phyloP scores from a whole-genome alignment of 2,888 invertebrate genomes.

The Drosophila basisetae region DNA sequence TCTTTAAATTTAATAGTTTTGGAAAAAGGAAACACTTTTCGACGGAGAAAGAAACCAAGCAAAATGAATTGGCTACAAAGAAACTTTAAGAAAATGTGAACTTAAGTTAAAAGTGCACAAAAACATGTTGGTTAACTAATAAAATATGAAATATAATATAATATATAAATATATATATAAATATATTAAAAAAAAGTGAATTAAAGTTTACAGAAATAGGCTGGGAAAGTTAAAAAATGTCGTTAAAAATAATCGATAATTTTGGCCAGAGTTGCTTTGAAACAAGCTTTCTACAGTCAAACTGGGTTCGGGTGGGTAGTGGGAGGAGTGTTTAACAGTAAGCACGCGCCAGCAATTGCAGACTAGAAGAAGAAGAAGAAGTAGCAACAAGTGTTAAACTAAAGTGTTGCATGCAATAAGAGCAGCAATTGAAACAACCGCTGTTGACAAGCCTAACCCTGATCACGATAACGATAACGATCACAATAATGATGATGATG shows the following conservation, averaged over 20 bases:
- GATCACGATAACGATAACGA: constrained; percentile 30
- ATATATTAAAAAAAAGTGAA: neutral
- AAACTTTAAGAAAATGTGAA: neutral
- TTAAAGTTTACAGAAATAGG: neutral
- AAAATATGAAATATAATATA: neutral
- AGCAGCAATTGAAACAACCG: constrained; percentile 20
- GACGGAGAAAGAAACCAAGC: neutral
- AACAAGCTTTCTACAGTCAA: neutral
- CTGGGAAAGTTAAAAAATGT: no score
- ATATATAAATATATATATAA: no score
- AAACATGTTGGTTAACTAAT: neutral
- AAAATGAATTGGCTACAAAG: neutral
- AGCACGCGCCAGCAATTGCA: constrained; percentile 35
- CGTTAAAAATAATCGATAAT: neutral
- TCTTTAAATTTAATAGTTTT: neutral
- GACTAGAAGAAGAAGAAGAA: neutral
- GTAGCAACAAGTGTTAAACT: constrained; percentile 29
- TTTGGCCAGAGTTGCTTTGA: neutral
- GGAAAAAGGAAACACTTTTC: neutral
- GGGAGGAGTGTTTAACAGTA: neutral
- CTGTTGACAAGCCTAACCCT: constrained; percentile 37
- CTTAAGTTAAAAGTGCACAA: neutral
- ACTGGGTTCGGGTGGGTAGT: neutral
- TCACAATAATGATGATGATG: constrained; percentile 7
- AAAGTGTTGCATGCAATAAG: constrained; percentile 31